Base-by-base conservation (phyloP, 1,140 invertebrate species). In the Trachymyrmex septentrionalis region DNA sequence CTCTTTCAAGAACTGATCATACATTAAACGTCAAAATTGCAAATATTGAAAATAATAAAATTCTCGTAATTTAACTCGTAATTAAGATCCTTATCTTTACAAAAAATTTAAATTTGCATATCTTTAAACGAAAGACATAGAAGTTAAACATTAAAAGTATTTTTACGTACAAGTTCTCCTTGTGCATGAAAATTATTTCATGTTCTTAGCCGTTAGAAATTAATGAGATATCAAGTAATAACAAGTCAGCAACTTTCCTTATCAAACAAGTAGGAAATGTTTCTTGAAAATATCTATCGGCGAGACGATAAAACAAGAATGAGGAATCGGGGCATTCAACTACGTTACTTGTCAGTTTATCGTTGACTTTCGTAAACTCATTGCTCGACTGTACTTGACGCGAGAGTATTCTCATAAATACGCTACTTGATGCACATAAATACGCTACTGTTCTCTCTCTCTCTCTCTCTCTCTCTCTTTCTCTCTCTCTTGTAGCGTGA, bases 331-430 rank as follows among this genome's bases (percentile, higher is more conserved):
- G n/a, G 53, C 16, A 71, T 6, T 55, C 30, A 19, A 71, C 38
- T 48, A 16, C 50, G 21, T 48, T 71, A 21, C 64, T 44, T 57
- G 66, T 19, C 50, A 34, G 50, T 72, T 82, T 73, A 76, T 87
- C 80, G 38, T 57, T 63, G 73, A 71, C 73, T 85, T 67, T 48
- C n/a, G 34, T 87, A 88, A 10, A 87, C 85, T 88, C 86, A 48
- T 57, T 66, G 64, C 75, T 80, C 55, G 69, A 89, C 71, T 76
- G 63, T 86, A 59, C 87, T 89, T 72, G 64, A 82, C 55, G 72
- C 78, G 34, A 89, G 75, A 86, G 87, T 67, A 81, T 85, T 44
- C 34, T 38, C 7, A 75, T 75, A 75, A 75, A 75, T 73, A 73
- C 10, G 34, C n/a, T 67, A 44, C 80, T 63, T 27, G 38, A 38